Base-by-base conservation (phyloP, 1,140 invertebrate species). In the Ceratina japonica region DNA sequence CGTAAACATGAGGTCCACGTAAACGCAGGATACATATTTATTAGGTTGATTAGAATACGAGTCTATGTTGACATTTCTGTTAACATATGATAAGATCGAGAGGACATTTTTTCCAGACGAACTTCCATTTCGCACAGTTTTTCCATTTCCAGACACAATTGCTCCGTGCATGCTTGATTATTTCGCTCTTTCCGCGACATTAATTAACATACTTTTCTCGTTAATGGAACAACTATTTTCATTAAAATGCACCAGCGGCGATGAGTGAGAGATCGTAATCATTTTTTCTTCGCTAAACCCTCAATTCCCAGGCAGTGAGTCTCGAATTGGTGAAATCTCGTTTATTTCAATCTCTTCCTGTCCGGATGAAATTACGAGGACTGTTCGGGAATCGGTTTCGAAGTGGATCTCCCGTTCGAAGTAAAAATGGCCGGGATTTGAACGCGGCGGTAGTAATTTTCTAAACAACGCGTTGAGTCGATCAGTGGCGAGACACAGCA, bases 401-500 rank as follows among this genome's bases (percentile, higher is more conserved):
- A 3, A 24, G 24, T 24, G 18, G 2, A 22, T 8, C 18, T 18
- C n/a, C 49, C 20, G 15, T 0, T 18, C 3, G 49, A 54, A 7
- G 20, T 58, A 58, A 58, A n/a, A 58, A 58, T 58, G n/a, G n/a
- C n/a, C n/a, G n/a, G n/a, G n/a, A n/a, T n/a, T n/a, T n/a, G n/a
- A n/a, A 7, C 37, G 2, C 37, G 37, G n/a, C 8, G 12, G 16
- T 3, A 18, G 18, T 31, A 31, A 44, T 4, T 64, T 44, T 20
- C 62, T 10, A 15, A 37, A 0, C n/a, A 49, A 13, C 52, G 27
- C 24, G 51, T 16, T 27, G 22, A 37, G 62, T 52, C 56, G 20
- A 68, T 69, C 49, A 44, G 12, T 10, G 24, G 37, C 51, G 44
- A 65, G 54, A 20, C 20, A 63, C 61, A 78, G 75, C 75, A 78